These are phyloP conservation scores for Pheosia gnoma DNA, from an alignment of 2,888 invertebrate genomes.

Conservation along the genomic window DNA sequence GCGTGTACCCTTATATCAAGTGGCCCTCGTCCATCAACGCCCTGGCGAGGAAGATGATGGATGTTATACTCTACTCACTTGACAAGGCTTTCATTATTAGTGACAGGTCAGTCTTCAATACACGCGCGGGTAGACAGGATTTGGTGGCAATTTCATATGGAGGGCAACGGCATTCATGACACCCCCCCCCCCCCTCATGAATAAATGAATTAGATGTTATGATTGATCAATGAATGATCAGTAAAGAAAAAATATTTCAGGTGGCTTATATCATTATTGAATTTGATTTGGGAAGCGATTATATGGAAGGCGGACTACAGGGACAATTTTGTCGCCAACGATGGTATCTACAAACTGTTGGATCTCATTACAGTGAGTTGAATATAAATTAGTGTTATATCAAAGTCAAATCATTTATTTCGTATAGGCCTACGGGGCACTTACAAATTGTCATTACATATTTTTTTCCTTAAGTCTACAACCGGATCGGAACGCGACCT, in stretches of 20 bases:
- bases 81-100: slow-evolving; percentile 57
- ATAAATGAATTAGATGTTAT: too few relatives aligned
- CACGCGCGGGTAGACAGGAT: too few relatives aligned
- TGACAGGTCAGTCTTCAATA: slow-evolving; percentile 53
- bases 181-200: too few relatives aligned
- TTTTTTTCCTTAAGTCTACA: too few relatives aligned
- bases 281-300: slow-evolving; percentile 71
- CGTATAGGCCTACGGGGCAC: too few relatives aligned
- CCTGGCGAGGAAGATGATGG: slow-evolving; percentile 55
- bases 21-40: slow-evolving; percentile 58
- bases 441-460: too few relatives aligned
- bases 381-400: too few relatives aligned
- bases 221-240: slow-evolving; percentile 2
- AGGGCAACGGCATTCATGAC: too few relatives aligned
- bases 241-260: too few relatives aligned
- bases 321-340: slow-evolving; percentile 53
- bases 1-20: slow-evolving; percentile 59
- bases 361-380: slow-evolving; percentile 66
- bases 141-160: too few relatives aligned
- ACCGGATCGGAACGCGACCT: too few relatives aligned
- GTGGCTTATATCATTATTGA: slow-evolving; percentile 67
- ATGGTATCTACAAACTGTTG: slow-evolving; percentile 69
- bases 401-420: too few relatives aligned
- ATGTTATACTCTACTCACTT: slow-evolving; percentile 51
- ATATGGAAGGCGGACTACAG: slow-evolving; percentile 65